Evolutionary conservation across 2,113 vertebrate species (phyloP), one percentile per base, ranked within the genome.

Genomic region (Scalopus aquaticus): DNA sequence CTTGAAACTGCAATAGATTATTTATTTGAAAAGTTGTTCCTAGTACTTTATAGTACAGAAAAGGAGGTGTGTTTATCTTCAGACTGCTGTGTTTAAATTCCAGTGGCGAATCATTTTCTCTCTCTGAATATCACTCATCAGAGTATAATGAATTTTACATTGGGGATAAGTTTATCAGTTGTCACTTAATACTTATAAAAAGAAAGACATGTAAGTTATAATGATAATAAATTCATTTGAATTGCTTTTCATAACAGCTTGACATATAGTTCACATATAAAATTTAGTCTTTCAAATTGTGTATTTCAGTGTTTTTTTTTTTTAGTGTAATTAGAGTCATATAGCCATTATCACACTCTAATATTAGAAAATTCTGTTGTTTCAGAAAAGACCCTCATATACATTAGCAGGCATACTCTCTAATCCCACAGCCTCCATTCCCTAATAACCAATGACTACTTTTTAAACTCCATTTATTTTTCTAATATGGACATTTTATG

Each of bases 11-110:
- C 16, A 44, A 60, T 32, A 93, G 30, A 90, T 93, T 54, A 95
- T 95, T 97, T 97, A 46, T 79, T 74, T 70, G 56, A 65, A 51
- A 35, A 88, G 81, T 39, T 35, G 64, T 87, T 91, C 42, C 16
- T 95, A 93, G 90, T 73, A 60, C 80, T 60, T 16, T 78, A 28
- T 54, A 46, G 85, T 58, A 78, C 22, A 17, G 77, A 73, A 77
- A n/a, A 30, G 32, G 12, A 60, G 30, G 20, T 49, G 32, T 51
- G 26, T 54, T 77, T 17, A 54, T 65, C 24, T 73, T 88, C 26
- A 49, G 39, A 84, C 6, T 24, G 4, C 5, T 65, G 35, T 46
- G 30, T 65, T 60, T 72, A 73, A 39, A 44, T 89, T 89, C 9
- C n/a, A 77, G 20, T 35, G 65, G 11, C 28, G 67, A 60, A 65